These are phyloP conservation scores for Nomada fucata DNA, from an alignment of 2,888 invertebrate species.

Conservation along the genomic window DNA sequence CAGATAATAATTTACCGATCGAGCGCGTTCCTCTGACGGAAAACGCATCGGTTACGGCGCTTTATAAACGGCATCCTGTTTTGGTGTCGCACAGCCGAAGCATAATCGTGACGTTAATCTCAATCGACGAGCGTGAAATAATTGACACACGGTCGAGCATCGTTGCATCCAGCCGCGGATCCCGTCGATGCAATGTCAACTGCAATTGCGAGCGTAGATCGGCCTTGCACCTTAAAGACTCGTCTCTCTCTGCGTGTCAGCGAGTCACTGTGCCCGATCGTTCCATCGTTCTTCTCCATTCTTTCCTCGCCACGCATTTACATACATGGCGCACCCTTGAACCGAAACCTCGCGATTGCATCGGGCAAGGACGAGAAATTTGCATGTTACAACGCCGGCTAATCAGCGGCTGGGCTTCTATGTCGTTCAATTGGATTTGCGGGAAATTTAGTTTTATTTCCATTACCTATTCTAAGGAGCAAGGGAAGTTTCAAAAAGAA, in stretches of 20 bases:
- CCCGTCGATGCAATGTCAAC: slow-evolving; percentile 35
- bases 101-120: slow-evolving; percentile 4
- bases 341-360: slow-evolving; percentile 48
- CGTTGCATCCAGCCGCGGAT: slow-evolving; percentile 14
- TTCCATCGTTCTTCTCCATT: slow-evolving; percentile 28
- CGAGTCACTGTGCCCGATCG: slow-evolving; percentile 16
- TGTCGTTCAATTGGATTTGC: slow-evolving; percentile 1
- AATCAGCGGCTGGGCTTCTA: slow-evolving; percentile 19
- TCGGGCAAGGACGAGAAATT: slow-evolving; percentile 45
- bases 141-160: slow-evolving; percentile 15
- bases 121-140: slow-evolving; percentile 3
- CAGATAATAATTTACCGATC: no score
- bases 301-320: slow-evolving; percentile 40
- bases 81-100: neutral
- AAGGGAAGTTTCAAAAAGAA: no score
- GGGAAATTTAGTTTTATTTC: neutral
- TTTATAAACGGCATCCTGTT: slow-evolving; percentile 16
- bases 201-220: slow-evolving; percentile 22
- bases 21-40: no score
- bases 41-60: no score
- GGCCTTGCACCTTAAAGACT: slow-evolving; percentile 46
- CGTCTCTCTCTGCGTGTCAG: neutral
- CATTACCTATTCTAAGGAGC: no score
- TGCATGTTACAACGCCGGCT: slow-evolving; percentile 13
- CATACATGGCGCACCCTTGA: slow-evolving; percentile 51